Evolutionary conservation across 2,797 vertebrate species (phyloP).

Genomic region (Lacerta bilineata): DNA sequence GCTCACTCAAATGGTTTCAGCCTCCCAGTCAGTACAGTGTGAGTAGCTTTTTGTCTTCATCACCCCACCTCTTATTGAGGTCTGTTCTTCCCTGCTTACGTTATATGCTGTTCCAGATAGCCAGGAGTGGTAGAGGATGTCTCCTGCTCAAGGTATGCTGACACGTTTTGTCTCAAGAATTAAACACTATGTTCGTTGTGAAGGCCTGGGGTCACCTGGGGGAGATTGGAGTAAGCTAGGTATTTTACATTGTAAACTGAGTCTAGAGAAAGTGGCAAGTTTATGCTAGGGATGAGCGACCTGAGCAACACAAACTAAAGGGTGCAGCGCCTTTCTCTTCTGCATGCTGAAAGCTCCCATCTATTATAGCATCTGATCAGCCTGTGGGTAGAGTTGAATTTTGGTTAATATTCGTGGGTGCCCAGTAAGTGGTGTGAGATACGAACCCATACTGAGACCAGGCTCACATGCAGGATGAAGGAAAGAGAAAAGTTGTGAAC

Average conservation of each 20-base stretch:
- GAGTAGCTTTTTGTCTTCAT: neutral
- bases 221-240: neutral
- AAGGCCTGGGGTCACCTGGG: neutral
- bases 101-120: neutral
- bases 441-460: neutral
- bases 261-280: neutral
- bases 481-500: neutral
- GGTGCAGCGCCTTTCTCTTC: neutral
- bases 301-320: neutral
- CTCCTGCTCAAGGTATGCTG: neutral
- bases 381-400: neutral
- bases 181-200: neutral
- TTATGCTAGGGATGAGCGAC: neutral
- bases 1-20: constrained; percentile 1
- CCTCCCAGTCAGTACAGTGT: neutral
- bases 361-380: neutral
- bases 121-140: neutral
- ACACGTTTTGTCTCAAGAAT: neutral
- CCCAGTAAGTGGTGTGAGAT: neutral
- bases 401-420: neutral
- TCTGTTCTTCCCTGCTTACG: neutral
- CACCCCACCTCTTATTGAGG: neutral
- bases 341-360: too few relatives aligned
- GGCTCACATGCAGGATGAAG: neutral
- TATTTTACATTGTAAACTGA: neutral